Conservation (phyloP, 2,113 vertebrate genomes). For the Gallinago media region DNA sequence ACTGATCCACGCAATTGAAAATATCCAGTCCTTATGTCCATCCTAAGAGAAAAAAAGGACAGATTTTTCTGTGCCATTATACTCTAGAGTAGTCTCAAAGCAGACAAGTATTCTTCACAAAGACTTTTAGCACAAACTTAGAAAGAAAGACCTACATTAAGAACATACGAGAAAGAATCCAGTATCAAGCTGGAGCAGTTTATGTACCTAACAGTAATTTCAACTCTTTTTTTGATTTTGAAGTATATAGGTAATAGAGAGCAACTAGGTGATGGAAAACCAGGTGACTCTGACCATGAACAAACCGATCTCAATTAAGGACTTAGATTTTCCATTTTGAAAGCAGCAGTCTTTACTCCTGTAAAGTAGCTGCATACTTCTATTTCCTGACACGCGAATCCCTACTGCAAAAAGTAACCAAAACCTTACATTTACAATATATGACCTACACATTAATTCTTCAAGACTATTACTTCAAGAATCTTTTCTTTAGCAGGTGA, state of each 20-base stretch:
- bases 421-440: not conserved
- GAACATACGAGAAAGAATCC: not conserved
- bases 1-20: conserved; percentile 98
- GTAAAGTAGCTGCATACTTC: not conserved
- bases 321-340: not conserved
- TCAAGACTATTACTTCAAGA: not conserved
- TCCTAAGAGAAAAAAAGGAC: conserved; percentile 77
- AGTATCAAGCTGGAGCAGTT: not conserved
- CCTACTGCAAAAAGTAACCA: not conserved
- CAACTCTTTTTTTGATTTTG: not conserved
- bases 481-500: not conserved
- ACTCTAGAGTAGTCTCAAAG: not conserved
- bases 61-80: not conserved
- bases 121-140: not conserved
- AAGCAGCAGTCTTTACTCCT: not conserved
- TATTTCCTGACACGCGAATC: not conserved
- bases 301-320: not conserved
- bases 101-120: not conserved
- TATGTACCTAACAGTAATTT: not conserved
- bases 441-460: not conserved
- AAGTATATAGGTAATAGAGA: not conserved
- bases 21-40: conserved; percentile 99
- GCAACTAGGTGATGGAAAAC: not conserved
- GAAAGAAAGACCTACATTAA: not conserved
- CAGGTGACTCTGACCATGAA: not conserved